These are phyloP conservation scores for Crocallis elinguaria DNA, from an alignment of 2,888 invertebrate species.

Conservation along the genomic window DNA sequence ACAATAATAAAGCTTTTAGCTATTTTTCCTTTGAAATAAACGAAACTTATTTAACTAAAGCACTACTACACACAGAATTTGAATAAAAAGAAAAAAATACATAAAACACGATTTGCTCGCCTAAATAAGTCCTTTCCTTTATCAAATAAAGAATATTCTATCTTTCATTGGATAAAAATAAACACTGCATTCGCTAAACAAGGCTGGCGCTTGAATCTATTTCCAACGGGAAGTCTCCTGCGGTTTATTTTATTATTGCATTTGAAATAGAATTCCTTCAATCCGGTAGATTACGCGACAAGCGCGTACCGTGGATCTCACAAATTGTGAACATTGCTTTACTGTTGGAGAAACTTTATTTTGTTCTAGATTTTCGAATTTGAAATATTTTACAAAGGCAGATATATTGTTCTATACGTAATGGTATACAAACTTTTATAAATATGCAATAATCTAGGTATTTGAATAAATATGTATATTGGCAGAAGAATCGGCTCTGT, in stretches of 20 bases:
- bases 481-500: too few species aligned
- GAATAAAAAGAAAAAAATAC: too few species aligned
- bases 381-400: neutral
- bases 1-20: too few species aligned
- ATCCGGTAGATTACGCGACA: slow-evolving; percentile 52
- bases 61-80: too few species aligned
- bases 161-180: neutral
- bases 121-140: too few species aligned
- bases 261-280: slow-evolving; percentile 57
- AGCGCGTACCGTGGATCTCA: slow-evolving; percentile 34
- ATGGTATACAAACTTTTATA: too few species aligned
- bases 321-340: slow-evolving; percentile 24
- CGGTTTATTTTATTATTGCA: slow-evolving; percentile 54
- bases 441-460: too few species aligned
- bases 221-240: slow-evolving; percentile 43
- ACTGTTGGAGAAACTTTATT: slow-evolving; percentile 2
- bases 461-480: too few species aligned
- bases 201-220: slow-evolving; percentile 1
- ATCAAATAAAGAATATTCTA: too few species aligned
- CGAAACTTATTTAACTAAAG: too few species aligned
- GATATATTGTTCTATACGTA: neutral
- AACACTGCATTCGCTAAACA: slow-evolving; percentile 2
- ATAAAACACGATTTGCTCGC: too few species aligned
- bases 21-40: too few species aligned
- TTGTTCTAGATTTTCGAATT: neutral